Conservation (phyloP, 2,797 vertebrate genomes). For the Sebastes diploproa region DNA sequence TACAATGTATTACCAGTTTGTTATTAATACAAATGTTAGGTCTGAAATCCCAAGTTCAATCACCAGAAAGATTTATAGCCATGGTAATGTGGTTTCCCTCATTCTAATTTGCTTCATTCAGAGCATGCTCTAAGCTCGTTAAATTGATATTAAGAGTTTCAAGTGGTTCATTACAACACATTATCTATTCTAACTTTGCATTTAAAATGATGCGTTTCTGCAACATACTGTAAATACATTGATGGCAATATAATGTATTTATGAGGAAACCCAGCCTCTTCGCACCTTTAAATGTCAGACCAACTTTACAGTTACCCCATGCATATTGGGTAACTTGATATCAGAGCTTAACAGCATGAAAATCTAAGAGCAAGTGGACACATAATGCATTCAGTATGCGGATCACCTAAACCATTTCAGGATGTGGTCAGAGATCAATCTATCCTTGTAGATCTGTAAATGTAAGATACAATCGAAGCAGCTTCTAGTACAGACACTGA, state of each 20-base stretch:
- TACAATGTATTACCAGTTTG: neutral
- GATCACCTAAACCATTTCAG: conserved; percentile 5
- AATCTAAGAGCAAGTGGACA: conserved; percentile 25
- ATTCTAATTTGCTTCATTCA: neutral
- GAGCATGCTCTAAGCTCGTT: conserved; percentile 3
- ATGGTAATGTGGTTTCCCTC: neutral
- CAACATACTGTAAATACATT: conserved; percentile 9
- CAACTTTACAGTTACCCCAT: conserved; percentile 2
- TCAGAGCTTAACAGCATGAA: conserved; percentile 4
- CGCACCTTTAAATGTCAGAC: neutral
- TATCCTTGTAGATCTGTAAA: neutral
- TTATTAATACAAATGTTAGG: neutral
- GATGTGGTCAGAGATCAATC: conserved; percentile 6
- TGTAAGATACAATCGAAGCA: neutral
- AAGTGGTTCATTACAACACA: neutral
- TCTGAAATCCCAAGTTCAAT: neutral
- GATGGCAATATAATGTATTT: conserved; percentile 30
- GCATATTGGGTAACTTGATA: conserved; percentile 37
- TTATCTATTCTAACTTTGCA: conserved; percentile 2
- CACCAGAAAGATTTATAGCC: neutral
- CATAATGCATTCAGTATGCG: conserved; percentile 2
- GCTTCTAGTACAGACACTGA: neutral
- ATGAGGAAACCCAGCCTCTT: conserved; percentile 18
- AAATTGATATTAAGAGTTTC: neutral
- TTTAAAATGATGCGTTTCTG: neutral